Evolutionary conservation across 2,797 vertebrate genomes (phyloP), one percentile per base, ranked within the genome.

Genomic region (Pelobates cultripes): DNA sequence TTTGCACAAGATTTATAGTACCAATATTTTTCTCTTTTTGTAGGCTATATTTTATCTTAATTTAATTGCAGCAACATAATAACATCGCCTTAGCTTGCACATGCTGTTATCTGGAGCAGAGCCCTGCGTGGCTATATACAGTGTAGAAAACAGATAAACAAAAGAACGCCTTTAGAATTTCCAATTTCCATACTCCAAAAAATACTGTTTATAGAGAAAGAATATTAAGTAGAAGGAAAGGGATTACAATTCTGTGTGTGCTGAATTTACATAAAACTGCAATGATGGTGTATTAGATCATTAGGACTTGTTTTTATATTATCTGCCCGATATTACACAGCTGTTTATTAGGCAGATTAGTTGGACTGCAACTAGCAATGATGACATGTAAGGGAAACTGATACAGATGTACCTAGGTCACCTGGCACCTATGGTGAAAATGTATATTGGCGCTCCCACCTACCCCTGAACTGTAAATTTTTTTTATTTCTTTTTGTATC

Each of bases 1-100:
- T 77, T 67, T 45, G 45, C 60, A 13, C 13, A 70, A 74, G 76
- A 83, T 83, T 78, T 83, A 83, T 78, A 60, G 43, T 43, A 14
- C 42, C 66, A 78, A 83, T 83, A 83, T 74, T 13, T 43, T 78
- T 63, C 73, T 68, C 67, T 68, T 80, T 80, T 61, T 69, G 73
- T 75, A 57, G 60, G 13, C 15, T 17, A 75, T 75, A 75, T 75
- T 83, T 83, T 73, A 51, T 74, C n/a, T 70, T 13, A 51, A 63
- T 47, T 63, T 83, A 79, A 83, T 78, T 83, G 76, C 64, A 13
- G 28, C 28, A 28, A 28, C 42, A 43, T 8, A 1, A 14, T 64
- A 64, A 64, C 2, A 43, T 63, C 28, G 43, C 3, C 43, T 70
- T 83, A 69, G 40, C 60, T 83, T 74, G 63, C 72, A 57, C 42